Conservation (phyloP, 2,888 invertebrate species). For the Omphaloscelis lunosa region DNA sequence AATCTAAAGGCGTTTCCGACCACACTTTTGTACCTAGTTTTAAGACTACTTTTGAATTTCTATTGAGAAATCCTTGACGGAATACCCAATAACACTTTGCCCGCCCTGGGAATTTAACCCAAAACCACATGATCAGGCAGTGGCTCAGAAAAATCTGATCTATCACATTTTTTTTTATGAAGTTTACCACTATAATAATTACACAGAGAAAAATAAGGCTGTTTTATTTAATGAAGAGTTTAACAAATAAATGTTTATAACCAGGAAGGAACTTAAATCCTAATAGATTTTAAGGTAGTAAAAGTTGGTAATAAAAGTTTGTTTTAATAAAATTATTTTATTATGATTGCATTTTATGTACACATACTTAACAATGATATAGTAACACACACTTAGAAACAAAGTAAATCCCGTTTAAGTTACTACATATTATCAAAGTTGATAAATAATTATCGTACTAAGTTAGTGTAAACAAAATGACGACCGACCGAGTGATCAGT, state of each 20-base stretch:
- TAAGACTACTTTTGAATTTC: too few species aligned
- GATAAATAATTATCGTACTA: neutral
- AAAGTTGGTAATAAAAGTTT: neutral
- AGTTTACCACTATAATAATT: neutral
- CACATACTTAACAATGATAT: neutral
- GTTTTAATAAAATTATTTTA: neutral
- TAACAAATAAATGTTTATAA: neutral
- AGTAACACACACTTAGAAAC: neutral
- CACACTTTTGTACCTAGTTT: neutral
- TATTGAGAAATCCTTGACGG: too few species aligned
- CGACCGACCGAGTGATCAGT: neutral
- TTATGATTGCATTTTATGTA: neutral
- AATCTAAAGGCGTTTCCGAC: neutral
- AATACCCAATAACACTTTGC: too few species aligned
- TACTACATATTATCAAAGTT: neutral
- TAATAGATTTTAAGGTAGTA: neutral
- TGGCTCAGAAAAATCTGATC: neutral
- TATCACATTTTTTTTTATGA: neutral
- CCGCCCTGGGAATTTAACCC: too few species aligned
- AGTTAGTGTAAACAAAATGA: conserved; percentile 8
- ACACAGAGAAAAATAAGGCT: neutral
- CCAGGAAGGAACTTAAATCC: conserved; percentile 2
- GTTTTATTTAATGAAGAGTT: neutral
- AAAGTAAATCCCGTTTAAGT: neutral
- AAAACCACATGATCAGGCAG: too few species aligned